Evolutionary conservation across 2,113 vertebrate genomes (phyloP), one percentile per base, ranked within the genome.

Genomic region (Neomonachus schauinslandi): DNA sequence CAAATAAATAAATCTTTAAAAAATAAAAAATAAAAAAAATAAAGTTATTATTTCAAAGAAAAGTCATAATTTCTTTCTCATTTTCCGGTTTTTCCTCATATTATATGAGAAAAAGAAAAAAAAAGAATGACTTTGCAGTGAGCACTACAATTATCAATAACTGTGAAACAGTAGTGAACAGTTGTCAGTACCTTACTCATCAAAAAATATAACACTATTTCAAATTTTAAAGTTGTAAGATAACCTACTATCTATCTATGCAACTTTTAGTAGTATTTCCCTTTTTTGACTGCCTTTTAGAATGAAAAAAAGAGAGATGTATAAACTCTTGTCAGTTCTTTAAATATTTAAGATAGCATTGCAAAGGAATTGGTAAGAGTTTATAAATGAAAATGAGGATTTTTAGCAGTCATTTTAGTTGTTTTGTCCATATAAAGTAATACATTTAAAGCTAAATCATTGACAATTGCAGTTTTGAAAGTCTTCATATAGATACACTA

Each of bases 391-490:
- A 65, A 86, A 81, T 28, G 5, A 65, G 5, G 4, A 51, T 24
- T 93, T 79, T 74, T 33, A 91, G 26, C 1, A 89, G 28, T 77
- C 2, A 61, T 55, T 79, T 89, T 79, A n/a, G 4, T 82, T 76
- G 3, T 57, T 79, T 77, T 72, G 11, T 63, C 51, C 74, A 69
- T 24, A 36, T 87, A 83, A 94, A 84, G 11, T 19, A 81, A 89
- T 55, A 19, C 18, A 79, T 57, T 92, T 72, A 82, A 95, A 95
- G n/a, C 18, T 42, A 92, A 89, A 55, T 88, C 10, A 87, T 87
- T 5, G 90, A 69, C 61, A 88, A 31, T 59, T 36, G 2, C 6
- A 77, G 21, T 51, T 88, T 55, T 74, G 16, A 59, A 55, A 31
- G 0, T 57, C 95, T 92, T 86, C 76, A 65, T 46, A 69, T 31